Evolutionary conservation across 2,113 vertebrate genomes (phyloP).

Genomic region (Echinops telfairi): DNA sequence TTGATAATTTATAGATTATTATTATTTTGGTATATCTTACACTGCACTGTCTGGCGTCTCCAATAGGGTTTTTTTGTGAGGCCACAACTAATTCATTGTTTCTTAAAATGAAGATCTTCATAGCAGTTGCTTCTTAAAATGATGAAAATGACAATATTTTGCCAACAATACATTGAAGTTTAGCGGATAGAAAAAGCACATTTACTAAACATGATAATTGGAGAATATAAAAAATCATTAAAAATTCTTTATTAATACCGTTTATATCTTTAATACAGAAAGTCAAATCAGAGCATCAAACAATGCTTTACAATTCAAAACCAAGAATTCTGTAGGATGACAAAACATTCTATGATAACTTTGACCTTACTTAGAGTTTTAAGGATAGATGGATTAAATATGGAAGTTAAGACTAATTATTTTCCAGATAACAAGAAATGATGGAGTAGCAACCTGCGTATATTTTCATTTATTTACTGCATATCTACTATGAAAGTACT

Average conservation of each 20-base stretch:
- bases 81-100: neutral
- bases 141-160: neutral
- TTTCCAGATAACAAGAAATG: slow-evolving; percentile 66
- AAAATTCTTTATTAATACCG: neutral
- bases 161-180: neutral
- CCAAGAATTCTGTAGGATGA: slow-evolving; percentile 39
- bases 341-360: slow-evolving; percentile 39
- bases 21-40: no score
- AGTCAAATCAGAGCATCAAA: neutral
- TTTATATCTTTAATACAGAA: slow-evolving; percentile 21
- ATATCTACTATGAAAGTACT: slow-evolving; percentile 31
- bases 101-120: neutral
- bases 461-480: slow-evolving; percentile 54
- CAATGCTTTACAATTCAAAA: slow-evolving; percentile 45
- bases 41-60: no score
- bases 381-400: slow-evolving; percentile 34
- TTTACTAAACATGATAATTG: slow-evolving; percentile 21
- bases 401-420: slow-evolving; percentile 33
- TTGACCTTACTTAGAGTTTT: slow-evolving; percentile 37
- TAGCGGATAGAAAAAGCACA: neutral
- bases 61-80: no score
- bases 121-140: neutral
- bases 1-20: no score
- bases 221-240: neutral
- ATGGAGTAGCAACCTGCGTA: no score